Percentiles rank a stretch among this genome's conserved stretches.
Evolutionary conservation across 1,140 invertebrate species (phyloP).

Genomic region (Drosophila chauvacae): DNA sequence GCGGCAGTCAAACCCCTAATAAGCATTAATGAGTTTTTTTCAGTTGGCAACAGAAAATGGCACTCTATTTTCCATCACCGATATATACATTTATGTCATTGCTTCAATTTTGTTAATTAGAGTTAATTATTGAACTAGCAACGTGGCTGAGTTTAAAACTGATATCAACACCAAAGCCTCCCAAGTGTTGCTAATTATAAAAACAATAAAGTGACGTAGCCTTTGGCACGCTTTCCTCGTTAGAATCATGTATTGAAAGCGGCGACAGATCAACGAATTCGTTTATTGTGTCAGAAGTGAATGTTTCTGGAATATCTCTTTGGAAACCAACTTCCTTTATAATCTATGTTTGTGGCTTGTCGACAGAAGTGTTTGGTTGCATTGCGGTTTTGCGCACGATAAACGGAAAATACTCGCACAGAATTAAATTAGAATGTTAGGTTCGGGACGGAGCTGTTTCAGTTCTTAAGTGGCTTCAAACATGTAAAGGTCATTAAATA

Average conservation of each 20-base stretch:
- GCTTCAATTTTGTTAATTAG: slow-evolving; percentile 5
- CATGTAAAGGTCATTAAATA: slow-evolving; percentile 48
- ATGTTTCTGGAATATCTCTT: slow-evolving; percentile 29
- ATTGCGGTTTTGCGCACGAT: slow-evolving; percentile 65
- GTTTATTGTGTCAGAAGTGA: slow-evolving; percentile 10
- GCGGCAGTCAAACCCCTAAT: neutral
- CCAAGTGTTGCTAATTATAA: slow-evolving; percentile 43
- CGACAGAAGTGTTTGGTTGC: slow-evolving; percentile 25
- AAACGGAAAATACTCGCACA: neutral
- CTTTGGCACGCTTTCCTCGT: slow-evolving; percentile 39
- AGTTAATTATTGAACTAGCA: slow-evolving; percentile 25
- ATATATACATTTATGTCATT: slow-evolving; percentile 19
- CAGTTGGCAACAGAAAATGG: slow-evolving; percentile 22
- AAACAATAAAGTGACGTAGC: slow-evolving; percentile 40
- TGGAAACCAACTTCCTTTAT: slow-evolving; percentile 1
- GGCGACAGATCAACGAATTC: neutral
- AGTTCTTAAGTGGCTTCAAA: slow-evolving; percentile 35
- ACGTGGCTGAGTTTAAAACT: slow-evolving; percentile 45
- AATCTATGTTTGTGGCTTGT: slow-evolving; percentile 41
- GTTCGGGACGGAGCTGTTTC: neutral
- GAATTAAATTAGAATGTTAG: slow-evolving; percentile 36
- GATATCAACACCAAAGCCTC: neutral
- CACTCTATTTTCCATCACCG: neutral
- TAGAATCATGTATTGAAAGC: slow-evolving; percentile 19
- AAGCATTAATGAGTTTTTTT: slow-evolving; percentile 3